Evolutionary conservation across 2,888 invertebrate species (phyloP).

Genomic region (Parnassius apollo): DNA sequence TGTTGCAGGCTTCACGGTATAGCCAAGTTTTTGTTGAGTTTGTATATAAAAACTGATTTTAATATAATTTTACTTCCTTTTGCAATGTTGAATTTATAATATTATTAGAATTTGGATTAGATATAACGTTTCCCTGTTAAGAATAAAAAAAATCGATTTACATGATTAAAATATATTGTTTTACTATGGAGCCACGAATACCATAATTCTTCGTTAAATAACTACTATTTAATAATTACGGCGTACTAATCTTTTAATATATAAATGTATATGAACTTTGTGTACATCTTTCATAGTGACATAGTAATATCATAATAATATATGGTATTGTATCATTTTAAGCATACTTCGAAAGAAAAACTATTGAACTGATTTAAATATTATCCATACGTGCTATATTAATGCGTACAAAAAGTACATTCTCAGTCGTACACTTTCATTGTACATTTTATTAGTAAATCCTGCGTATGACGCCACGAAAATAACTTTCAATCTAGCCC

Average conservation of each 20-base stretch:
- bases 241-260: slow-evolving; percentile 9
- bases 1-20: too few species aligned
- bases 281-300: background rate
- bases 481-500: slow-evolving; percentile 7
- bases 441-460: background rate
- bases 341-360: too few species aligned
- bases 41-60: too few species aligned
- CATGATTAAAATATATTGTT: background rate
- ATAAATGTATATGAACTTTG: slow-evolving; percentile 1
- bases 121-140: too few species aligned
- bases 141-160: too few species aligned
- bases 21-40: too few species aligned
- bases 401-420: slow-evolving; percentile 4
- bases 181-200: slow-evolving; percentile 4
- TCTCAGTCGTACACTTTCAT: background rate
- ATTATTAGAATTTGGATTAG: too few species aligned
- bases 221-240: background rate
- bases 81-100: too few species aligned
- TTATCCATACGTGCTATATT: background rate
- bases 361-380: too few species aligned
- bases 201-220: background rate
- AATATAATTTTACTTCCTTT: too few species aligned
- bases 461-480: background rate
- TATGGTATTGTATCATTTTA: slow-evolving; percentile 15
- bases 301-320: slow-evolving; percentile 24